These are phyloP conservation scores for Zaprionus camerounensis DNA, from an alignment of 1,140 invertebrate species.

Conservation along the genomic window DNA sequence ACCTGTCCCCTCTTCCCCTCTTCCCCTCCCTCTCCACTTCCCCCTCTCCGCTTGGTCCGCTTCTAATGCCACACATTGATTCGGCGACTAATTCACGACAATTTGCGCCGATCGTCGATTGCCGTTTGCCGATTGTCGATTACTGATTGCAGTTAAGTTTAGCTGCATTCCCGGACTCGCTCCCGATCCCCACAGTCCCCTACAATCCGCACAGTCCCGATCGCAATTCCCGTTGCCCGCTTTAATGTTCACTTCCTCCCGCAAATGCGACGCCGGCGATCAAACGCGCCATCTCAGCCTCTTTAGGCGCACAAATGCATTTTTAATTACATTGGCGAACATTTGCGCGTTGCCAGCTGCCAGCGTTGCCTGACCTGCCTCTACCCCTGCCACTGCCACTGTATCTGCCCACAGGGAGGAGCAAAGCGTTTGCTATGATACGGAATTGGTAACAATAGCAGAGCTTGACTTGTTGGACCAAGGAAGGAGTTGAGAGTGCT, in stretches of 20 bases:
- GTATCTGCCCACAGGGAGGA: background rate
- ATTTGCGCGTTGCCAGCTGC: slow-evolving; percentile 58
- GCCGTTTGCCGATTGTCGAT: background rate
- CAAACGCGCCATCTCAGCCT: slow-evolving; percentile 53
- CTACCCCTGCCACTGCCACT: background rate
- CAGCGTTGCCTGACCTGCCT: too few species aligned
- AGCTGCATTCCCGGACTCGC: slow-evolving; percentile 14
- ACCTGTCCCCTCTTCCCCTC: too few species aligned
- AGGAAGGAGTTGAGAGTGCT: background rate
- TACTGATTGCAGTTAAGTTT: slow-evolving; percentile 4
- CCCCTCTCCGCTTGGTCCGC: background rate
- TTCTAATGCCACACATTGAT: slow-evolving; percentile 64
- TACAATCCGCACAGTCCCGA: background rate
- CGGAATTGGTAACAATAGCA: background rate
- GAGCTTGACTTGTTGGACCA: background rate
- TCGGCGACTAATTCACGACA: slow-evolving; percentile 70
- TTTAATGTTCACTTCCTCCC: slow-evolving; percentile 46
- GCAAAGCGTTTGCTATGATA: background rate
- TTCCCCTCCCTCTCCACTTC: background rate
- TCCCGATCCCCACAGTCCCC: background rate
- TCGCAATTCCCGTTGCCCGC: slow-evolving; percentile 26
- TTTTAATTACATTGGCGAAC: slow-evolving; percentile 80
- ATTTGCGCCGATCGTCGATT: slow-evolving; percentile 68
- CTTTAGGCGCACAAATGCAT: slow-evolving; percentile 70
- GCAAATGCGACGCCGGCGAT: slow-evolving; percentile 14